Base-by-base conservation (phyloP, 2,113 vertebrate species). In the Pluvianellus socialis region DNA sequence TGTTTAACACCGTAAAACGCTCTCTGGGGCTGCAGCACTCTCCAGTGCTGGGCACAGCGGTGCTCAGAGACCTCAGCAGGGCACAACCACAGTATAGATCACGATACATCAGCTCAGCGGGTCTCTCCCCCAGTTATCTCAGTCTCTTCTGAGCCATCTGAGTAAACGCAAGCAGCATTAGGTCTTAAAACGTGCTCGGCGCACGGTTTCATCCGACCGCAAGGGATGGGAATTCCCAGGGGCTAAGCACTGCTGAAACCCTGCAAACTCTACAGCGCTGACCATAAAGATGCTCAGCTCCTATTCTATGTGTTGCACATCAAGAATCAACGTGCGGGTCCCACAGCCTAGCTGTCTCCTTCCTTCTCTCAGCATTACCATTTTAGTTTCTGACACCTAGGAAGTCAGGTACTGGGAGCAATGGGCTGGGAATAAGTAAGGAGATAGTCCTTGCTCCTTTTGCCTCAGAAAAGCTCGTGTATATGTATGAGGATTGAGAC, bases 171-270 rank as follows among this genome's bases (percentile, higher is more conserved):
- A 35, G 74, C 40, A 52, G 28, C 1, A 2, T 8, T 8, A 38
- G 49, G 21, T 8, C 32, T 65, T 63, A 12, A 11, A 53, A 86
- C 61, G 49, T 26, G 44, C 76, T 56, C 76, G 65, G 87, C 61
- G 23, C 49, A 18, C 0, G 3, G 17, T 44, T 66, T 16, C 33
- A 10, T 35, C 71, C 0, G 3, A 9, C 8, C 2, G 0, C 47
- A 28, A 17, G 67, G 27, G 38, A 76, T 47, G 68, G 85, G 49
- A 72, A 63, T 63, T 42, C 76, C 67, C 40, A 17, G 53, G 33
- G 62, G 35, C 22, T n/a, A 5, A 49, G 27, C 38, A 32, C 66
- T 30, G 75, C 61, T 72, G 76, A 47, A 83, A 68, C 20, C 52
- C 75, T 63, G 70, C 12, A 2, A 35, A 1, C 10, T 72, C 72